Percentiles rank a stretch among this genome's conserved stretches.
Evolutionary conservation across 2,888 invertebrate species (phyloP).

Genomic region (Drosophila leonis): DNA sequence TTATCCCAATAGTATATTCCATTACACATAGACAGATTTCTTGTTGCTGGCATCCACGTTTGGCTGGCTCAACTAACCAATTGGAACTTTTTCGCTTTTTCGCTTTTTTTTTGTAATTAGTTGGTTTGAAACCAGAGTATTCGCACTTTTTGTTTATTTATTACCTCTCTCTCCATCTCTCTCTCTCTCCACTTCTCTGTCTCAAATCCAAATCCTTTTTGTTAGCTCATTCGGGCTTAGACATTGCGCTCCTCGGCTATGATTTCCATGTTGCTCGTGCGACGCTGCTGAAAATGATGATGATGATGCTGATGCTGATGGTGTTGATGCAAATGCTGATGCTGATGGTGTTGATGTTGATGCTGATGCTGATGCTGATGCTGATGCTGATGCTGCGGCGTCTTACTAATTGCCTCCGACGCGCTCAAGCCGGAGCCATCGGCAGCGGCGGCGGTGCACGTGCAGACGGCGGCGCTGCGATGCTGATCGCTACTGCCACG

Average conservation of each 20-base stretch:
- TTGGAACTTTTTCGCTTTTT: conserved; percentile 5
- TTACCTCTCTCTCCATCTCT: neutral
- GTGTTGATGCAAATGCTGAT: conserved; percentile 30
- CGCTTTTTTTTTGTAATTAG: conserved; percentile 10
- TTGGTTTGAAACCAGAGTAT: conserved; percentile 37
- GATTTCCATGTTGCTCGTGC: conserved; percentile 75
- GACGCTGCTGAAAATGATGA: conserved; percentile 53
- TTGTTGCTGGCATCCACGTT: neutral
- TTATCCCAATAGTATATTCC: neutral
- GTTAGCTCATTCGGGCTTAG: conserved; percentile 20
- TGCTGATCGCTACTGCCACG: conserved; percentile 74
- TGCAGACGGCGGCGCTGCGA: conserved; percentile 62
- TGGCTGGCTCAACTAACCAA: neutral
- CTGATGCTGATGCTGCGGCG: conserved; percentile 44
- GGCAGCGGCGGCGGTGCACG: conserved; percentile 49
- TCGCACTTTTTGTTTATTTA: conserved; percentile 2
- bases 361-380: conserved; percentile 41
- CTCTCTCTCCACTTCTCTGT: neutral
- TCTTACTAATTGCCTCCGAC: conserved; percentile 11
- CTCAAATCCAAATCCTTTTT: neutral
- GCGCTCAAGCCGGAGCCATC: conserved; percentile 8
- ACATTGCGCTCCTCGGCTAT: conserved; percentile 73
- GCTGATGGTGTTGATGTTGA: conserved; percentile 49
- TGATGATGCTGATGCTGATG: conserved; percentile 37
- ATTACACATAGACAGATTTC: neutral